These are phyloP conservation scores for Palaemon carinicauda DNA, from an alignment of 1,140 invertebrate genomes.

Conservation along the genomic window DNA sequence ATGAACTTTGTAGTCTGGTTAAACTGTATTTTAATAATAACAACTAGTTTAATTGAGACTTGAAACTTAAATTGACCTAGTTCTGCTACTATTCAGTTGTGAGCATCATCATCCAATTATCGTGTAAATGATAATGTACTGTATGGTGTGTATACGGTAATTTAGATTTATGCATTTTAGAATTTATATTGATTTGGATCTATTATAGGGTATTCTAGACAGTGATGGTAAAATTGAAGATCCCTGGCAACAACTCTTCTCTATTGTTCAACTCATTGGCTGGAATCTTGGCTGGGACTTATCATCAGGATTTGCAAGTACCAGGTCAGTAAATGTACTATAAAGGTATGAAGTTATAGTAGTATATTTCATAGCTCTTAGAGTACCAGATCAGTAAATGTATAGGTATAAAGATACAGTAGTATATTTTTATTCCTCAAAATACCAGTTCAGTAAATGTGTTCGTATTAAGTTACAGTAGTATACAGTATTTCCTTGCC, in stretches of 20 bases:
- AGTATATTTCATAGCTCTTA: not conserved
- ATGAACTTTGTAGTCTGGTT: no score
- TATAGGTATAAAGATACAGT: no score
- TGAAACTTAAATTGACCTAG: no score
- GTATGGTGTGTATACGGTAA: no score
- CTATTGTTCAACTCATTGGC: constrained; percentile 44
- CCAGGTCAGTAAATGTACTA: constrained; percentile 29
- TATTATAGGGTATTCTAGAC: constrained; percentile 35
- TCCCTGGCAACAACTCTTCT: constrained; percentile 51
- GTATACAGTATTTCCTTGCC: no score
- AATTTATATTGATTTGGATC: not conserved
- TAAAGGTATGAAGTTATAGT: not conserved
- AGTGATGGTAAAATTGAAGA: constrained; percentile 47
- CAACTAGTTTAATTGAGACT: not conserved
- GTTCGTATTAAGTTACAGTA: no score
- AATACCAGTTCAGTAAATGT: no score
- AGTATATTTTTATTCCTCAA: no score
- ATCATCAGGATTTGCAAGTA: constrained; percentile 34
- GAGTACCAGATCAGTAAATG: no score
- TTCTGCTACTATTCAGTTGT: no score
- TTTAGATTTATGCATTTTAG: no score
- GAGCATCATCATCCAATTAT: not conserved
- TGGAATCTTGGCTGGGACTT: constrained; percentile 55
- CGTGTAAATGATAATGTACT: not conserved
- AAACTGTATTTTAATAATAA: no score